A percentile compares a stretch with the other conserved stretches of the same genome.
Evolutionary conservation across 2,797 vertebrate genomes (phyloP).

Genomic region (Enteromius viviparus): DNA sequence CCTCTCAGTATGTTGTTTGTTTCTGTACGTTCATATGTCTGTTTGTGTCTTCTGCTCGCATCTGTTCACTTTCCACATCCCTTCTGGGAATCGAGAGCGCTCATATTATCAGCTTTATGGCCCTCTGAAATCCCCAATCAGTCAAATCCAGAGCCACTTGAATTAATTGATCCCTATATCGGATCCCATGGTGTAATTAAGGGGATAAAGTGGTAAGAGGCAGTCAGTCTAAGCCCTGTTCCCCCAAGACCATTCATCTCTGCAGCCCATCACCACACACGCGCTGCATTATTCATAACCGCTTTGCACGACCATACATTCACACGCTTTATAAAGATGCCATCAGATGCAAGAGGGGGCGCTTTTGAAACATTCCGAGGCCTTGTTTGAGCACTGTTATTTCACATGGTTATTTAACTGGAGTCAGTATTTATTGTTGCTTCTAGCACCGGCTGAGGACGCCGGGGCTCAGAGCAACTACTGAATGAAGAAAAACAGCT

Average conservation of each 20-base stretch:
- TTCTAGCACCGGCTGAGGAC: conserved; percentile 4
- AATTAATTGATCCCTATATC: conserved; percentile 65
- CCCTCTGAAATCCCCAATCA: conserved; percentile 59
- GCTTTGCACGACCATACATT: conserved; percentile 34
- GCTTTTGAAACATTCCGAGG: conserved; percentile 34
- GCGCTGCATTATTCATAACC: conserved; percentile 43
- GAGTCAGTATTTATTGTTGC: conserved; percentile 39
- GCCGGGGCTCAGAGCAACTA: conserved; percentile 1
- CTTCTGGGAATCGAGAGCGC: conserved; percentile 48
- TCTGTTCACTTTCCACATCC: conserved; percentile 51
- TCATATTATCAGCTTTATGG: conserved; percentile 59
- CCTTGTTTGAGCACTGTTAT: conserved; percentile 36
- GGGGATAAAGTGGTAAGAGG: conserved; percentile 54
- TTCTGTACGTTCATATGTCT: conserved; percentile 29
- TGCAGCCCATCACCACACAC: conserved; percentile 42
- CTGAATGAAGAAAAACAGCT: conserved; percentile 42
- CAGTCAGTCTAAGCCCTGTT: conserved; percentile 44
- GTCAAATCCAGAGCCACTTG: conserved; percentile 61
- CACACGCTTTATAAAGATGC: conserved; percentile 40
- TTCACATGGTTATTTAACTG: conserved; percentile 30
- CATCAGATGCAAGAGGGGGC: conserved; percentile 12
- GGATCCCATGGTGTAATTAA: conserved; percentile 65
- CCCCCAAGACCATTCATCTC: conserved; percentile 57
- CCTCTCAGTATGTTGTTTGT: conserved; percentile 37
- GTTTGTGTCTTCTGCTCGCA: conserved; percentile 37